Evolutionary conservation across 2,888 invertebrate species (phyloP).

Genomic region (Loripinus fragilis): DNA sequence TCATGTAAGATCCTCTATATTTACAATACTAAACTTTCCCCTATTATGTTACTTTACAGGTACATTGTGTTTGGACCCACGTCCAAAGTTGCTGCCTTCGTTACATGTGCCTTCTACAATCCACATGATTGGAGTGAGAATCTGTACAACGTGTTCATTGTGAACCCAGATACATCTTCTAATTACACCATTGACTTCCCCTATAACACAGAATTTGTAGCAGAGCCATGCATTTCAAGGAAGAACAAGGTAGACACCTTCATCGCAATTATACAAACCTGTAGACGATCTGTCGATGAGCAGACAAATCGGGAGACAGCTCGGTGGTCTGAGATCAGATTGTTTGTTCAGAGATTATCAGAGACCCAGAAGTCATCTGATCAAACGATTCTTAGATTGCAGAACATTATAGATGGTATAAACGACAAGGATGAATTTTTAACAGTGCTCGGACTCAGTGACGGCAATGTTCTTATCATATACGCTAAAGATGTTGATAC

Average conservation of each 20-base stretch:
- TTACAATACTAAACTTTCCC: background rate
- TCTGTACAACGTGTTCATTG: conserved; percentile 64
- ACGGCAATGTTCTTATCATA: conserved; percentile 64
- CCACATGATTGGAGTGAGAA: conserved; percentile 70
- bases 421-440: conserved; percentile 65
- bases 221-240: conserved; percentile 59
- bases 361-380: conserved; percentile 32
- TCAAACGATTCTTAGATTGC: conserved; percentile 47
- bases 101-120: conserved; percentile 67
- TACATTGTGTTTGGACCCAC: conserved; percentile 67
- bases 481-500: conserved; percentile 66
- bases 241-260: conserved; percentile 49
- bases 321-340: conserved; percentile 53
- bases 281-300: conserved; percentile 40
- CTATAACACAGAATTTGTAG: conserved; percentile 66
- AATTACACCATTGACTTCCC: conserved; percentile 65
- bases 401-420: conserved; percentile 62
- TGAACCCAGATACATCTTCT: conserved; percentile 56
- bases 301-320: conserved; percentile 50
- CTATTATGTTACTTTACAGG: conserved; percentile 37
- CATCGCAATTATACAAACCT: conserved; percentile 65
- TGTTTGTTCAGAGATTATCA: conserved; percentile 58
- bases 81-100: conserved; percentile 63
- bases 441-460: conserved; percentile 51
- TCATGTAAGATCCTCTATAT: too few relatives aligned